Evolutionary conservation across 2,797 vertebrate genomes (phyloP), one percentile per base, ranked within the genome.

Genomic region (Brachymystax lenok): DNA sequence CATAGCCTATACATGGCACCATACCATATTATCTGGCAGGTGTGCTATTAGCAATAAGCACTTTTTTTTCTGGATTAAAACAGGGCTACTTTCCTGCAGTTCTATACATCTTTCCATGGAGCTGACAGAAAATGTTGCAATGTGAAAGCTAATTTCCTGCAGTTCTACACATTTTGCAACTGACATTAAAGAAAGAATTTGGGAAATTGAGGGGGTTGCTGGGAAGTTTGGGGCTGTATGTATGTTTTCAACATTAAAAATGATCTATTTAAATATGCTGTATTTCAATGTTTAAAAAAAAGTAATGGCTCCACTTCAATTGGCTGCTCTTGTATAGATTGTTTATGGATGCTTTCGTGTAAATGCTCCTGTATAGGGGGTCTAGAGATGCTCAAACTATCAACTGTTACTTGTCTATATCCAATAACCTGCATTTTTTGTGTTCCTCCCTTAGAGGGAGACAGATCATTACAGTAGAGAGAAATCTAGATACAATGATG

Each of bases 201-300:
- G 66, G 61, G 61, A 27, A 27, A 12, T 6, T 19, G 27, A 5
- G 5, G 10, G 27, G n/a, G 61, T 12, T 27, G 27, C 19, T 61
- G 56, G 21, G 59, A 61, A 67, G 28, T 33, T 16, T 67, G 5
- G 28, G 14, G 30, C 14, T 67, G 21, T 28, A 30, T 59, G 56
- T 59, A 7, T 30, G 66, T 67, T 67, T 67, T 16, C 66, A 67
- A 28, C 66, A 67, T 17, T 67, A 67, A 67, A 67, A 68, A 68
- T 33, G 14, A 66, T 33, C 28, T 66, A 66, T 67, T 67, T 67
- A 67, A 67, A 67, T 30, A 3, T 13, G 63, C 24, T 28, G 27
- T 67, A 7, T 7, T 61, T 61, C 51, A 35, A 6, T 35, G 35
- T 35, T 35, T 35, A 35, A 35, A 35, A 35, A 35, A 35, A 35